Base-by-base conservation (phyloP, 2,888 invertebrate species). In the Punctoribates punctum region DNA sequence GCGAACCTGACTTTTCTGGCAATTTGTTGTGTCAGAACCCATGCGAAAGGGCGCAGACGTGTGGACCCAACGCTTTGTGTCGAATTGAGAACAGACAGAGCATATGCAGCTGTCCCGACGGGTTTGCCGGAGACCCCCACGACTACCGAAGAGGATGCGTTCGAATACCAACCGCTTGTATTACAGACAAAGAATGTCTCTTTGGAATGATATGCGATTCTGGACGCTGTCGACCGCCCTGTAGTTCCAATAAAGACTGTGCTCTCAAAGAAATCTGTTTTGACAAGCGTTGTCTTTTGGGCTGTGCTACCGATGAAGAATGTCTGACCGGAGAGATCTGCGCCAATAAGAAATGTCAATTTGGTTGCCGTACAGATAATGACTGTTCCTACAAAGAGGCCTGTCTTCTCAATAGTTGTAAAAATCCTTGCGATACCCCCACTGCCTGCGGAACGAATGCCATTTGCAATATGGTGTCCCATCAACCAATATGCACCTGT, bases 311-410 rank as follows among this genome's bases (percentile, higher is more conserved):
- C 75, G 93, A 94, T 79, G 87, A 86, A 57, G 92, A 93, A 82
- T 95, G 95, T 83, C 89, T 93, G 0, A 88, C 91, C 1, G 92
- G 93, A 74, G 91, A 93, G 15, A 90, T 91, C 70, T 95, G 95
- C 81, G 89, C 92, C 82, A 90, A 91, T 34, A 86, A 93, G 38
- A 88, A 90, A 77, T 95, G 95, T 82, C 85, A 78, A 60, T 86
- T 88, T 60, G 95, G 95, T 62, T 95, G 95, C 83, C 88, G 93
- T 81, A 89, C 90, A 15, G 88, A 93, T 83, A 87, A 88, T 4
- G 90, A 91, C 70, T 95, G 95, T 82, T 87, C 90, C 0, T 85
- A 86, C 74, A 87, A 89, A 80, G 87, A 89, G 79, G 87, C 90
- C n/a, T 95, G 95, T 81, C 83, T 90, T 78, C 88, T 89, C 80